phyloP scores from a whole-genome alignment of 2,113 vertebrate species.

The Poecilia latipinna region DNA sequence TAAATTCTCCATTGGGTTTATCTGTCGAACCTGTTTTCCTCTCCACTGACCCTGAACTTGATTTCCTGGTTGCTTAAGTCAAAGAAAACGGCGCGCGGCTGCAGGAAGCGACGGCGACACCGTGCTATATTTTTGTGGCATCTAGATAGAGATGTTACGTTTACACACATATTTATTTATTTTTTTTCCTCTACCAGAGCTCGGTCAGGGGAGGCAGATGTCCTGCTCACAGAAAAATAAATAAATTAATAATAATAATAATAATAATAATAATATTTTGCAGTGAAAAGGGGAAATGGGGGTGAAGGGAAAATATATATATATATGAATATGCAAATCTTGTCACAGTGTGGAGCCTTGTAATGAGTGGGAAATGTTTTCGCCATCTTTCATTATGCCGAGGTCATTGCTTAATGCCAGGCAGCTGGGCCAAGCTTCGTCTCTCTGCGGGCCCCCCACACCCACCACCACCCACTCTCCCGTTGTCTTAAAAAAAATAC shows the following conservation, averaged over 20 bases:
- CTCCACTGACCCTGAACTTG: slow-evolving; percentile 66
- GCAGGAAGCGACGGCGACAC: slow-evolving; percentile 48
- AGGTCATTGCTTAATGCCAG: slow-evolving; percentile 92
- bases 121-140: slow-evolving; percentile 78
- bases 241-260: slow-evolving; percentile 50
- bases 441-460: slow-evolving; percentile 11
- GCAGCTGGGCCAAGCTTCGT: slow-evolving; percentile 86
- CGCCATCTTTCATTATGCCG: slow-evolving; percentile 91
- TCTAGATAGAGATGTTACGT: slow-evolving; percentile 83
- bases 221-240: slow-evolving; percentile 86
- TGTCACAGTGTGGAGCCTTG: slow-evolving; percentile 90
- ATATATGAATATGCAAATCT: slow-evolving; percentile 97
- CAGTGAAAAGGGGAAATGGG: slow-evolving; percentile 21
- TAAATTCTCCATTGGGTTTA: slow-evolving; percentile 52
- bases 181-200: slow-evolving; percentile 69
- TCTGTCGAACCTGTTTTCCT: slow-evolving; percentile 55
- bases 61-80: slow-evolving; percentile 75
- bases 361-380: slow-evolving; percentile 94
- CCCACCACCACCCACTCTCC: background rate
- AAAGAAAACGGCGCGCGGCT: slow-evolving; percentile 46
- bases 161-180: slow-evolving; percentile 81
- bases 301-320: slow-evolving; percentile 42
- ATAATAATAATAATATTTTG: slow-evolving; percentile 55
- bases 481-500: slow-evolving; percentile 62
- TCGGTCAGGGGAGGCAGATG: slow-evolving; percentile 86